Conservation (phyloP, 2,113 vertebrate species). For the Anolis carolinensis region DNA sequence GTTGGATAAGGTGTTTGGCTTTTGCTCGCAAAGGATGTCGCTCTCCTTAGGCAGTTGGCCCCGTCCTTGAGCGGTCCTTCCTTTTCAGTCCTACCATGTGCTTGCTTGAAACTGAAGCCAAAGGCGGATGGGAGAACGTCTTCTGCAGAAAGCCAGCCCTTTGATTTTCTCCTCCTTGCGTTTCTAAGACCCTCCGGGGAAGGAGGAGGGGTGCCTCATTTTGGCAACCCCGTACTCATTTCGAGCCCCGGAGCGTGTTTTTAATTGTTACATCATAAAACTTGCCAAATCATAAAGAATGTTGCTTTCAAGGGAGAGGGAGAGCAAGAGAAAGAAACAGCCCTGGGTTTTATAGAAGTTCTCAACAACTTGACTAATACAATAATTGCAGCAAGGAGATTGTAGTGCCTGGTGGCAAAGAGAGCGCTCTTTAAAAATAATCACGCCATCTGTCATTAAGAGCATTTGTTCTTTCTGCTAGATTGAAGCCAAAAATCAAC, state of each 20-base stretch:
- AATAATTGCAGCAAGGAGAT: conserved; percentile 69
- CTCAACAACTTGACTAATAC: conserved; percentile 73
- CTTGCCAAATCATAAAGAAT: conserved; percentile 73
- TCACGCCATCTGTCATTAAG: conserved; percentile 71
- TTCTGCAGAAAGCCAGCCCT: conserved; percentile 69
- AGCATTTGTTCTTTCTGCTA: conserved; percentile 69
- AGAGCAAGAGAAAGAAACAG: conserved; percentile 42
- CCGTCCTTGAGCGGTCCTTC: background rate
- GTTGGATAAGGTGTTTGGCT: too few relatives aligned
- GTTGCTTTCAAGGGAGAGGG: conserved; percentile 42
- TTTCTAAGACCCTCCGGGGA: conserved; percentile 58
- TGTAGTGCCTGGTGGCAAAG: conserved; percentile 72
- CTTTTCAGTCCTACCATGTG: background rate
- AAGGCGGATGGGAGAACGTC: conserved; percentile 69
- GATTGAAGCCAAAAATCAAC: conserved; percentile 63
- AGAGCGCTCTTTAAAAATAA: conserved; percentile 65
- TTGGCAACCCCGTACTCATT: conserved; percentile 68
- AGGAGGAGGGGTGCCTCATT: conserved; percentile 62
- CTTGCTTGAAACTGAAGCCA: conserved; percentile 67
- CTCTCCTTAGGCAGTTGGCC: background rate
- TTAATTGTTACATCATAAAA: conserved; percentile 75
- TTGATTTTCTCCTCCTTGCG: conserved; percentile 56
- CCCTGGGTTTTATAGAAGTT: conserved; percentile 68
- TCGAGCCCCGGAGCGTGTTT: conserved; percentile 70
- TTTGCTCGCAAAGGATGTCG: background rate